phyloP scores from a whole-genome alignment of 2,888 invertebrate genomes.

The Monochamus alternatus region DNA sequence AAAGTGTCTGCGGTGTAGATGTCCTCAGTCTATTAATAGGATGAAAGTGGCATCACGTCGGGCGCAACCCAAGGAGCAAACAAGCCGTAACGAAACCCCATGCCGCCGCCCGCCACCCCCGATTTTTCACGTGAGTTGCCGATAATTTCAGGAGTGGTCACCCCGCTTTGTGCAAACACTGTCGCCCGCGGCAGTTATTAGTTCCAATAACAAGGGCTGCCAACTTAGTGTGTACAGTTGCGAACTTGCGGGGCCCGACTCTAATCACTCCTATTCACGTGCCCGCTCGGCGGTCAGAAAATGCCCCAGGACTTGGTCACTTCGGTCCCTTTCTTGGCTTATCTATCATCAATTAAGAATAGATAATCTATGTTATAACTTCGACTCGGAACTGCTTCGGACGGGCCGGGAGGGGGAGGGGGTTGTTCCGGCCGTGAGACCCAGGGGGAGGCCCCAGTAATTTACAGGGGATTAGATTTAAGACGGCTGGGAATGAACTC shows the following conservation, averaged over 20 bases:
- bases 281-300: slow-evolving; percentile 57
- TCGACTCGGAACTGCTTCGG: slow-evolving; percentile 8
- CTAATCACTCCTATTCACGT: slow-evolving; percentile 68
- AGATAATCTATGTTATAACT: slow-evolving; percentile 56
- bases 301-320: slow-evolving; percentile 64
- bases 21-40: background rate
- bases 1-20: too few relatives aligned
- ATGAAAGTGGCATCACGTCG: background rate
- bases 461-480: background rate
- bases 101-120: background rate
- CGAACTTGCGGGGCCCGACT: slow-evolving; percentile 61
- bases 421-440: background rate
- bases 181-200: slow-evolving; percentile 66
- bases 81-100: background rate
- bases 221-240: slow-evolving; percentile 61
- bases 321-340: slow-evolving; percentile 62
- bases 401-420: background rate
- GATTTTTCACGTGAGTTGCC: slow-evolving; percentile 38
- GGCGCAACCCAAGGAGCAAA: background rate
- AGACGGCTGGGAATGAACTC: background rate
- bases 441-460: background rate
- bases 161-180: slow-evolving; percentile 63
- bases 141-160: slow-evolving; percentile 63
- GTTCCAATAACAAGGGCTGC: slow-evolving; percentile 67
- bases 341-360: slow-evolving; percentile 65